Conservation (phyloP, 2,797 vertebrate species). For the Orientallactaga sibirica region DNA sequence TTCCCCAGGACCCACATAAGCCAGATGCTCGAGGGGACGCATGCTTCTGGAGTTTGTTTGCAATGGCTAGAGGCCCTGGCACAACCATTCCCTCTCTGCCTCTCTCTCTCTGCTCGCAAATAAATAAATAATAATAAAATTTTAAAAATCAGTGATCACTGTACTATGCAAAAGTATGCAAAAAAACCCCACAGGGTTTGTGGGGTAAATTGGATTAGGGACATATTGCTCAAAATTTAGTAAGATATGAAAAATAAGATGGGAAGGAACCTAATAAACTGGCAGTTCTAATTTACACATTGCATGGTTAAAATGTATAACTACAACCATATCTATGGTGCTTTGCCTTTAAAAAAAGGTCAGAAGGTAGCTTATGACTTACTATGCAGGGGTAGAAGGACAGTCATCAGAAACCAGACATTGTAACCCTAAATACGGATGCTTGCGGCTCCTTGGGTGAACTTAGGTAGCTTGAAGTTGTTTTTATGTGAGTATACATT, state of each 20-base stretch:
- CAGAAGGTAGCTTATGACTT: not conserved
- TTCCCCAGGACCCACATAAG: too few relatives aligned
- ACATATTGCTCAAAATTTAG: slow-evolving; percentile 48
- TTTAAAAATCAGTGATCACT: not conserved
- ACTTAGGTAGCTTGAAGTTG: not conserved
- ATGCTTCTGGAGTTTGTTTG: too few relatives aligned
- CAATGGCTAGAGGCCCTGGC: too few relatives aligned
- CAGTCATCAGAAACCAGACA: not conserved
- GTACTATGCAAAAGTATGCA: slow-evolving; percentile 54
- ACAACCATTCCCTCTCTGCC: too few relatives aligned
- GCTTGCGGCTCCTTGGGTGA: not conserved
- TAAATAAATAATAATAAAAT: too few relatives aligned
- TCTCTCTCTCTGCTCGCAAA: too few relatives aligned
- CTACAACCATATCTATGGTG: not conserved
- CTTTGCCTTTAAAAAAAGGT: not conserved
- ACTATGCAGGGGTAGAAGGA: not conserved
- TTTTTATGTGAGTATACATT: not conserved
- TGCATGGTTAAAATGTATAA: slow-evolving; percentile 3
- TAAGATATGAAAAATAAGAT: slow-evolving; percentile 45
- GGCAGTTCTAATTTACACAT: slow-evolving; percentile 19
- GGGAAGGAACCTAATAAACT: slow-evolving; percentile 40
- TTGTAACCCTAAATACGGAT: not conserved
- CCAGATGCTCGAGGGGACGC: too few relatives aligned
- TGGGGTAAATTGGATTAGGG: slow-evolving; percentile 56
- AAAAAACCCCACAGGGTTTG: slow-evolving; percentile 42